Conservation (phyloP, 1,140 invertebrate species). For the Diorhabda sublineata region DNA sequence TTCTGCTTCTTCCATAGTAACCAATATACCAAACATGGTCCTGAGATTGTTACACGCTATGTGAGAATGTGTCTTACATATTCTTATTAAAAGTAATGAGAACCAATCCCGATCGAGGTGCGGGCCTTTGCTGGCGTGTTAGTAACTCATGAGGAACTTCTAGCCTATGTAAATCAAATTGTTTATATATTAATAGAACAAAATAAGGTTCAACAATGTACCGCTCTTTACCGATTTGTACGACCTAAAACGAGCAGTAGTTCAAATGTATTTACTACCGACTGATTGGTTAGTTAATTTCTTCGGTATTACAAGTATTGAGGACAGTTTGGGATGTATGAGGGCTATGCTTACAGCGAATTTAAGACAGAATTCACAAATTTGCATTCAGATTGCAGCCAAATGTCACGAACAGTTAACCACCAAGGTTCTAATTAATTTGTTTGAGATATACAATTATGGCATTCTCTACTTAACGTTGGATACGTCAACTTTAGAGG, state of each 20-base stretch:
- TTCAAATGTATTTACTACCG: constrained; percentile 95
- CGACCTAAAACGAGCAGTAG: constrained; percentile 97
- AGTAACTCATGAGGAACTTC: constrained; percentile 93
- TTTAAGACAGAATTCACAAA: too few species aligned
- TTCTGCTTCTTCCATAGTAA: too few species aligned
- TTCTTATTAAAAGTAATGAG: constrained; percentile 96
- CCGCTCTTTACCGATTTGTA: constrained; percentile 96
- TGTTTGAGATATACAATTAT: constrained; percentile 99
- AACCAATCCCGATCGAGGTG: constrained; percentile 87
- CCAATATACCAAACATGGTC: too few species aligned
- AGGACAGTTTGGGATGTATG: constrained; percentile 97
- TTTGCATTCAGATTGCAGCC: constrained; percentile 95
- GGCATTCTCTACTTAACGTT: constrained; percentile 72
- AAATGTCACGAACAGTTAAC: constrained; percentile 99
- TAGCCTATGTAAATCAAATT: constrained; percentile 97
- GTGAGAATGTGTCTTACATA: constrained; percentile 61
- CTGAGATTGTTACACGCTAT: too few species aligned
- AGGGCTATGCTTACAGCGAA: constrained; percentile 98
- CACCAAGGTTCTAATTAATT: constrained; percentile 93
- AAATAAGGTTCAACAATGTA: constrained; percentile 98
- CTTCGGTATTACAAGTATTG: constrained; percentile 96
- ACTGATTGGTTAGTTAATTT: constrained; percentile 98
- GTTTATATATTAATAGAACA: constrained; percentile 99
- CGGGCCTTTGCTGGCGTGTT: constrained; percentile 88
- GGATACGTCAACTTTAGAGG: too few species aligned